Conservation (phyloP, 2,888 invertebrate species). For the Cantharis rustica region DNA sequence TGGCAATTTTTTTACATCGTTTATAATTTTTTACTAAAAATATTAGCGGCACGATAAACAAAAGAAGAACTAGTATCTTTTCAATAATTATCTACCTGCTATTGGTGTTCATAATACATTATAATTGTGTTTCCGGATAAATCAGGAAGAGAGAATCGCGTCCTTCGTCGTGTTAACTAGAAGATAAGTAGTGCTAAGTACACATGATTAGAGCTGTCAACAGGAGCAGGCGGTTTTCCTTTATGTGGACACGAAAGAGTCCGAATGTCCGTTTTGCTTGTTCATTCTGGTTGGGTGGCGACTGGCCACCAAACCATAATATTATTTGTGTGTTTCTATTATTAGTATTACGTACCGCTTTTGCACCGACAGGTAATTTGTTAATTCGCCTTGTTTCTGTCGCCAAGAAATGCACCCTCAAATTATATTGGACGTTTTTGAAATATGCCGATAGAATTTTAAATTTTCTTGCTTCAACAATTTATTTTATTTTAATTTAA, state of each 20-base stretch:
- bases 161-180: conserved; percentile 33
- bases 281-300: conserved; percentile 36
- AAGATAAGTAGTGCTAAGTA: conserved; percentile 37
- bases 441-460: conserved; percentile 7
- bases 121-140: conserved; percentile 16
- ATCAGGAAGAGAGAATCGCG: conserved; percentile 14
- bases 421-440: conserved; percentile 22
- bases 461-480: background rate
- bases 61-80: background rate
- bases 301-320: conserved; percentile 17
- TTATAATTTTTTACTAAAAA: background rate
- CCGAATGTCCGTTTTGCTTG: conserved; percentile 23
- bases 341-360: conserved; percentile 34
- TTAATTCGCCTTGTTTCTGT: conserved; percentile 35
- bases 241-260: conserved; percentile 25
- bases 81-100: conserved; percentile 3
- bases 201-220: conserved; percentile 37
- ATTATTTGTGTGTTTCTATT: conserved; percentile 27
- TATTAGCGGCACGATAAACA: background rate
- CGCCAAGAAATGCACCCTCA: conserved; percentile 19
- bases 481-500: conserved; percentile 3
- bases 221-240: conserved; percentile 29
- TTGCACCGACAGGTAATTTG: conserved; percentile 33
- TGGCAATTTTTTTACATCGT: background rate
- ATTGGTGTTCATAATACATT: background rate